Evolutionary conservation across 2,113 vertebrate genomes (phyloP).

Genomic region (Cyprinodon variegatus): DNA sequence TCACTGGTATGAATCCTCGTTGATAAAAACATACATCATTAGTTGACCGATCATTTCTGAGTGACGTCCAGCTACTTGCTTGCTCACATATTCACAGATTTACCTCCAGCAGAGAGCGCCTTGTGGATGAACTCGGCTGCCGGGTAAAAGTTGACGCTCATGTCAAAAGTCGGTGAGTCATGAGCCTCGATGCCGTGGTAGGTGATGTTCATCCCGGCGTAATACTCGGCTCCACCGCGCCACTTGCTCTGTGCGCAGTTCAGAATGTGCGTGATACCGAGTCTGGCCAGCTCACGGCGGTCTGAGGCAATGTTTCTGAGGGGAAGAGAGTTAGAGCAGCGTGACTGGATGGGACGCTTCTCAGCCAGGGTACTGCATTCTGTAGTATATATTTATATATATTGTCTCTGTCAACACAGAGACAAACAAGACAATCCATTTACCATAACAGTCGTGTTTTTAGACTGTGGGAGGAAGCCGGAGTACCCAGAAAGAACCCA

Average conservation of each 20-base stretch:
- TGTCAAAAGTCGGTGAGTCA: conserved; percentile 93
- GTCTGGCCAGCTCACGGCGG: conserved; percentile 84
- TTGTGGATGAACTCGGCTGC: conserved; percentile 95
- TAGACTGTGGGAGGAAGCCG: too few relatives aligned
- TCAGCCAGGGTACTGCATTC: background rate
- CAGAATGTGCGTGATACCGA: conserved; percentile 92
- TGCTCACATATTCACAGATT: conserved; percentile 6
- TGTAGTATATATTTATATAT: too few relatives aligned
- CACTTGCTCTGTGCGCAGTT: conserved; percentile 94
- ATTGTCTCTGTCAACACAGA: too few relatives aligned
- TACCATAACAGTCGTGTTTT: too few relatives aligned
- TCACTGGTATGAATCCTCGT: background rate
- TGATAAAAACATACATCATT: background rate
- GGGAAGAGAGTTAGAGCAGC: conserved; percentile 4
- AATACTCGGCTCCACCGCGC: conserved; percentile 87
- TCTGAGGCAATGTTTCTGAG: conserved; percentile 92
- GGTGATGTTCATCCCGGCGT: conserved; percentile 87
- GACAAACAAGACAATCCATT: too few relatives aligned
- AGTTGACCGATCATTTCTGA: background rate
- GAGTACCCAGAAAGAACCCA: too few relatives aligned
- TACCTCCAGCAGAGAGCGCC: conserved; percentile 82
- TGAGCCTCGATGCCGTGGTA: conserved; percentile 95
- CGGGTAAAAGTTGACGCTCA: conserved; percentile 95
- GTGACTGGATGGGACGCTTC: background rate
- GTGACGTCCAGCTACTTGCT: background rate